Conservation (phyloP, 1,140 invertebrate species). For the Cephus cinctus region DNA sequence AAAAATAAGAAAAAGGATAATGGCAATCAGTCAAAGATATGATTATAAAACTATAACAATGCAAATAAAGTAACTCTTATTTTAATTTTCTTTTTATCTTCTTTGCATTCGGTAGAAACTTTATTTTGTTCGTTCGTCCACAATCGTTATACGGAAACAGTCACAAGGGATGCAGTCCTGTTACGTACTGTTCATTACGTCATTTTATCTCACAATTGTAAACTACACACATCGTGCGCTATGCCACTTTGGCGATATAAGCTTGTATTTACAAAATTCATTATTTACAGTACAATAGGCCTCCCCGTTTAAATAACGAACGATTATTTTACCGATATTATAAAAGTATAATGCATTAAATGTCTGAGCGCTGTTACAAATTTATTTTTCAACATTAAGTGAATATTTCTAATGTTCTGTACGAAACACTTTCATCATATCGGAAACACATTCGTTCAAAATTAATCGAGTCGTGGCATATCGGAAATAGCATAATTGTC, state of each 20-base stretch:
- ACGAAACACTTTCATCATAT: too few species aligned
- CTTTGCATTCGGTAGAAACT: slow-evolving; percentile 11
- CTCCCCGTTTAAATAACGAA: too few species aligned
- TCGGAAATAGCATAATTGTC: too few species aligned
- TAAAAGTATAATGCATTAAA: too few species aligned
- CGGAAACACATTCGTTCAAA: too few species aligned
- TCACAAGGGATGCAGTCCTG: background rate
- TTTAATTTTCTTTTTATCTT: slow-evolving; percentile 6
- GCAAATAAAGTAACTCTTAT: background rate
- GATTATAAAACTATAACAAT: slow-evolving; percentile 2
- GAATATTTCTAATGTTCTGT: too few species aligned
- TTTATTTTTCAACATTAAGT: too few species aligned
- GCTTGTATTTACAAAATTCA: slow-evolving; percentile 1
- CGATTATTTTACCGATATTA: too few species aligned
- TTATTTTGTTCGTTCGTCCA: slow-evolving; percentile 8
- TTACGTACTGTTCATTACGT: background rate
- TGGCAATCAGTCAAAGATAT: slow-evolving; percentile 5
- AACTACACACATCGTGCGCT: background rate
- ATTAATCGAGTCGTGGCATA: too few species aligned
- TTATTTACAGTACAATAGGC: slow-evolving; percentile 4
- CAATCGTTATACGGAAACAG: slow-evolving; percentile 13
- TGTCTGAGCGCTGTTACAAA: too few species aligned
- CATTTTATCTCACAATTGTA: background rate
- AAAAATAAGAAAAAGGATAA: slow-evolving; percentile 22
- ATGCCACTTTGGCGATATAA: background rate